A percentile compares a stretch with the other conserved stretches of the same genome.
Evolutionary conservation across 1,140 invertebrate species (phyloP).

Genomic region (Idris sp.): DNA sequence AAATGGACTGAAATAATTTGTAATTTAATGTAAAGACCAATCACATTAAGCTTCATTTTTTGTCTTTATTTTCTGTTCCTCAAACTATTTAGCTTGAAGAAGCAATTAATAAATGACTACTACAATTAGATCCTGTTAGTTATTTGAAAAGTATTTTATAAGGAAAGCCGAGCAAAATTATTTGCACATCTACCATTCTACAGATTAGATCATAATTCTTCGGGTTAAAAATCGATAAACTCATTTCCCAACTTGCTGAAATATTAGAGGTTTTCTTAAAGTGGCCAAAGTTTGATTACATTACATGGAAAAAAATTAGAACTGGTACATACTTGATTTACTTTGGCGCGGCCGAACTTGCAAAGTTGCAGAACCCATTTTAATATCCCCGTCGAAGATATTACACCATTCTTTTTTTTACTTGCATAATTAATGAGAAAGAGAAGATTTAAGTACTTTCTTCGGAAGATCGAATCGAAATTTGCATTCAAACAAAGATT

Average conservation of each 20-base stretch:
- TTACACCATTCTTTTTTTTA: constrained; percentile 23
- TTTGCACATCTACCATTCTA: constrained; percentile 18
- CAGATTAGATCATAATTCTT: constrained; percentile 47
- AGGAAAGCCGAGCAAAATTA: constrained; percentile 14
- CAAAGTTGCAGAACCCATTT: constrained; percentile 21
- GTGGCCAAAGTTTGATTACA: constrained; percentile 41
- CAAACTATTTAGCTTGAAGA: too few species aligned
- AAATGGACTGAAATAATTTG: background rate
- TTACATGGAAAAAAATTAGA: constrained; percentile 36
- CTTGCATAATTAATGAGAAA: too few species aligned
- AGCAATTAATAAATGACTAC: too few species aligned
- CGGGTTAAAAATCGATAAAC: constrained; percentile 42
- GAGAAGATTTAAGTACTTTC: too few species aligned
- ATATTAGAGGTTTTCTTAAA: constrained; percentile 35
- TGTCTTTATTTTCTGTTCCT: background rate
- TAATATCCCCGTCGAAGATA: constrained; percentile 19
- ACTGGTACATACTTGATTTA: constrained; percentile 29
- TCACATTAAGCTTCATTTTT: constrained; percentile 23
- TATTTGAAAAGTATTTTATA: too few species aligned
- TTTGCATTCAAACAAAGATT: too few species aligned
- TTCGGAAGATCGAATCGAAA: too few species aligned
- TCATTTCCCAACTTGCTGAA: constrained; percentile 42
- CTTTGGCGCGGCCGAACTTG: constrained; percentile 9
- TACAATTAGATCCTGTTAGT: too few species aligned
- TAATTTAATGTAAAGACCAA: constrained; percentile 5